Percentiles rank a stretch among this genome's conserved stretches.
Conservation (phyloP, 2,888 invertebrate genomes). For the Lithosia quadra region DNA sequence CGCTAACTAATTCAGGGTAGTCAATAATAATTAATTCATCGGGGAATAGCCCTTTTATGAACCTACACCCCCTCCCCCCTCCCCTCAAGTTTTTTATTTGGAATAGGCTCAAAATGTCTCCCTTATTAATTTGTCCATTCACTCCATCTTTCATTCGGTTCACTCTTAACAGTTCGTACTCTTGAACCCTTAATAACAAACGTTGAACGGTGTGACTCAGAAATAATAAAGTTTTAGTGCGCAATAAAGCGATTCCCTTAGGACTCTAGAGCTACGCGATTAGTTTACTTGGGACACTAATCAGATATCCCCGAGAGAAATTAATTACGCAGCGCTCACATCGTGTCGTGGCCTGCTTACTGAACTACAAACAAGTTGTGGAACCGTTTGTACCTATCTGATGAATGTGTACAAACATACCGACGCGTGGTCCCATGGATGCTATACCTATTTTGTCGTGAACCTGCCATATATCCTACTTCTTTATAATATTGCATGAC, state of each 20-base stretch:
- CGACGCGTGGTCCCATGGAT: not conserved
- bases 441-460: not conserved
- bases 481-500: too few relatives aligned
- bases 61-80: too few relatives aligned
- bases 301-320: conserved; percentile 8
- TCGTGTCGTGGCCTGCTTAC: not conserved
- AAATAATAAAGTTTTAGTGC: not conserved
- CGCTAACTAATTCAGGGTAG: not conserved
- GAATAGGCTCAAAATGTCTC: too few relatives aligned
- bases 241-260: not conserved
- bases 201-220: not conserved
- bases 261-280: not conserved
- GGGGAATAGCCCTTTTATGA: too few relatives aligned
- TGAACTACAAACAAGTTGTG: not conserved
- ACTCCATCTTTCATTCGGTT: too few relatives aligned
- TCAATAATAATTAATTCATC: not conserved
- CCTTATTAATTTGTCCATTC: too few relatives aligned
- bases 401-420: not conserved
- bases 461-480: not conserved
- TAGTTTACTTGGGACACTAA: conserved; percentile 1
- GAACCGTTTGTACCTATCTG: not conserved
- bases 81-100: too few relatives aligned
- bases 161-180: not conserved
- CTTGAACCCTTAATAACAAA: not conserved
- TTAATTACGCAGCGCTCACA: conserved; percentile 9